These are phyloP conservation scores for Murina feae DNA, from an alignment of 2,113 vertebrate species.

Conservation along the genomic window DNA sequence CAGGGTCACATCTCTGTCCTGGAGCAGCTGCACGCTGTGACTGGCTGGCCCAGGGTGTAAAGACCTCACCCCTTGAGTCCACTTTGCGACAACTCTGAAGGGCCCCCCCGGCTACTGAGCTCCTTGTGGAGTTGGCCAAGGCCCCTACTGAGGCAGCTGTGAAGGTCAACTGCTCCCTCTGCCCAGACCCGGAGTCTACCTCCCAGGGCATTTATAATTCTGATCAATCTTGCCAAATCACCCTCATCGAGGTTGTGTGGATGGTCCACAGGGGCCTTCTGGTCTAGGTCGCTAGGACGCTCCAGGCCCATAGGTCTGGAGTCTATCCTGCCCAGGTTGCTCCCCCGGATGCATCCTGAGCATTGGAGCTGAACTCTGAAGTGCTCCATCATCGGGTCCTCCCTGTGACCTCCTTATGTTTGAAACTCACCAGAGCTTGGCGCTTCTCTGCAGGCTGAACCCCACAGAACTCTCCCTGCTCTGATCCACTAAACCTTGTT, in stretches of 20 bases:
- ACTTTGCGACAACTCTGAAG: not conserved
- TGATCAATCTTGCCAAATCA: not conserved
- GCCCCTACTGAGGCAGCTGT: not conserved
- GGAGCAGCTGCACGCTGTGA: not conserved
- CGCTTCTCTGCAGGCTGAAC: constrained; percentile 26
- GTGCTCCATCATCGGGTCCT: not conserved
- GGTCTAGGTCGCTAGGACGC: not conserved
- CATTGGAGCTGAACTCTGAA: not conserved
- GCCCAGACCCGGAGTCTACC: not conserved
- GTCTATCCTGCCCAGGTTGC: not conserved
- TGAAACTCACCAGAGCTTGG: constrained; percentile 61
- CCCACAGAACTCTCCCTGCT: not conserved
- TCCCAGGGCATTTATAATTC: not conserved
- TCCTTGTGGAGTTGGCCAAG: not conserved
- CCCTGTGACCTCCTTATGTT: constrained; percentile 31
- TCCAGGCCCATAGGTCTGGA: not conserved
- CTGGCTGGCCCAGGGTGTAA: not conserved
- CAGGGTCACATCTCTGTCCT: not conserved
- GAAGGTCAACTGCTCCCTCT: not conserved
- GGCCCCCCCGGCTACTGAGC: not conserved
- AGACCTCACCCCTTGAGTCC: not conserved
- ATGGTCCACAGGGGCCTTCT: not conserved
- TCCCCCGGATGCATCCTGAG: not conserved
- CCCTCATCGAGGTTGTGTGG: not conserved
- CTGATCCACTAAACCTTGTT: constrained; percentile 61